phyloP scores from a whole-genome alignment of 1,140 invertebrate genomes.

The Meloidogyne floridensis region DNA sequence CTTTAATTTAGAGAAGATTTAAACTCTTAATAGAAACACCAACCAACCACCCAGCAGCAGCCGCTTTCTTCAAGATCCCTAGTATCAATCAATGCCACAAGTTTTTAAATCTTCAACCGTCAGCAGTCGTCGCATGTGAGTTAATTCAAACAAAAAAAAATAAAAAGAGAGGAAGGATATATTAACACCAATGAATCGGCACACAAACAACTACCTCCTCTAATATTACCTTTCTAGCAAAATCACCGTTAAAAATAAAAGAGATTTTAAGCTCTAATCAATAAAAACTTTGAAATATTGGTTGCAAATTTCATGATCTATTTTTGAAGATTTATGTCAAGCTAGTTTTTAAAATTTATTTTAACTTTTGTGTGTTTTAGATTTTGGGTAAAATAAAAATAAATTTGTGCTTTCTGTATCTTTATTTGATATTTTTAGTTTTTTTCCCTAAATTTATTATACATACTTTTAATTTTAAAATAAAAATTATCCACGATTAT shows the following conservation, averaged over 20 bases:
- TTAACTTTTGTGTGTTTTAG: too few relatives aligned
- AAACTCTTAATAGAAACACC: background rate
- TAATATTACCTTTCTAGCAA: background rate
- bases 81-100: background rate
- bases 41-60: background rate
- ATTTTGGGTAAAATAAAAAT: too few relatives aligned
- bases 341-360: too few relatives aligned
- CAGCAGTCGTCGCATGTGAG: background rate
- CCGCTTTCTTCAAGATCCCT: background rate
- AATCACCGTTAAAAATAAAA: background rate
- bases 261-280: conserved; percentile 1
- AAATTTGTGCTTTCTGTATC: too few relatives aligned
- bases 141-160: background rate
- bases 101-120: background rate
- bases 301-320: background rate
- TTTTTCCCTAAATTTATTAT: too few relatives aligned
- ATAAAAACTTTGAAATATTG: background rate
- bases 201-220: background rate
- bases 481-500: too few relatives aligned
- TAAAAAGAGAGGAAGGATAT: background rate
- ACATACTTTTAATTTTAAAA: too few relatives aligned
- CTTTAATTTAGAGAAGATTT: too few relatives aligned
- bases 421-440: too few relatives aligned
- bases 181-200: background rate
- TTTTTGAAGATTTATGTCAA: background rate